These are phyloP conservation scores for Sinonovacula constricta DNA, from an alignment of 1,140 invertebrate genomes.

Conservation along the genomic window DNA sequence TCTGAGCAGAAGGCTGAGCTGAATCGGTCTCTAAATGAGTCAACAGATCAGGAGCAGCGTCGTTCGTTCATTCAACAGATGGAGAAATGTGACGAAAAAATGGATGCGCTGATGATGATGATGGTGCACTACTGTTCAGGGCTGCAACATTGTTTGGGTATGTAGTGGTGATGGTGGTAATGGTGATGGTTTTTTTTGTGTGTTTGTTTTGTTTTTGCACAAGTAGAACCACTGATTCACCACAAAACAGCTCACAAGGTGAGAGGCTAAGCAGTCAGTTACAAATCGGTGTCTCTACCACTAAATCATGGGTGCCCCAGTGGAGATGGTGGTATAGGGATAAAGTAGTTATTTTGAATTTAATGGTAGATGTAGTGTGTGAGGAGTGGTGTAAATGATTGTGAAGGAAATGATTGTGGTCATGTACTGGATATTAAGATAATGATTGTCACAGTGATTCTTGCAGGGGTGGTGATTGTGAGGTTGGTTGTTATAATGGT, in stretches of 20 bases:
- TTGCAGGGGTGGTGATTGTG: too few relatives aligned
- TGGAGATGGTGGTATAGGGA: too few relatives aligned
- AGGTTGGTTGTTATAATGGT: too few relatives aligned
- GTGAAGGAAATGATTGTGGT: too few relatives aligned
- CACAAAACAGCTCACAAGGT: neutral
- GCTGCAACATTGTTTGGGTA: slow-evolving; percentile 83
- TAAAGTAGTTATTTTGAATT: too few relatives aligned
- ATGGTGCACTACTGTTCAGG: slow-evolving; percentile 92
- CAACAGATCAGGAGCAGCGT: slow-evolving; percentile 80
- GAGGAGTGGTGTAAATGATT: too few relatives aligned
- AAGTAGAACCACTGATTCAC: neutral
- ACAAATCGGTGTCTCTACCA: neutral
- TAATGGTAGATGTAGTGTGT: too few relatives aligned
- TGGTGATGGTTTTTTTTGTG: neutral
- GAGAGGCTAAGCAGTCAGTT: neutral
- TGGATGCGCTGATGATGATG: slow-evolving; percentile 88
- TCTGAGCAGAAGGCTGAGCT: slow-evolving; percentile 81
- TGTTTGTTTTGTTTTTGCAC: too few relatives aligned
- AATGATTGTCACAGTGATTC: too few relatives aligned
- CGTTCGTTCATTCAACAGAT: slow-evolving; percentile 77
- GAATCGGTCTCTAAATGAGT: slow-evolving; percentile 77
- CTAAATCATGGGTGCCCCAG: neutral
- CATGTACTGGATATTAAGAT: too few relatives aligned
- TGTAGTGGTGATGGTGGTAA: neutral
- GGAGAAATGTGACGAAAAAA: slow-evolving; percentile 85